phyloP scores from a whole-genome alignment of 2,797 vertebrate species.

The Pseudocheirus occidentalis region DNA sequence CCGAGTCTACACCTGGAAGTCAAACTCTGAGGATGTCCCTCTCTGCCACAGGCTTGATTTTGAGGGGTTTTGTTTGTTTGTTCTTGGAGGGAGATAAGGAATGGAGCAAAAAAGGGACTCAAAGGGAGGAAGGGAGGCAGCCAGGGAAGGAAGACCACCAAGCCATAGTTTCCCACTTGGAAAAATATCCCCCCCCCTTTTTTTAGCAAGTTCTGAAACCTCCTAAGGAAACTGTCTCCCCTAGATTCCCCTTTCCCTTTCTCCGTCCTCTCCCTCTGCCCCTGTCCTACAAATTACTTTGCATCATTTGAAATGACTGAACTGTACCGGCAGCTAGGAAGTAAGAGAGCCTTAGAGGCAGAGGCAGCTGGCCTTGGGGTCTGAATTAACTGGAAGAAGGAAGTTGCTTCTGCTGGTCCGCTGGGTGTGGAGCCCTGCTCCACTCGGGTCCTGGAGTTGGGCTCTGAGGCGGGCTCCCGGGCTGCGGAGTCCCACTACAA shows the following conservation, averaged over 20 bases:
- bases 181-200: neutral
- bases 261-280: neutral
- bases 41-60: neutral
- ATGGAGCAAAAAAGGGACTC: neutral
- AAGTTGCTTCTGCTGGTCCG: neutral
- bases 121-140: too few species aligned
- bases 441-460: neutral
- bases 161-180: neutral
- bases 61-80: neutral
- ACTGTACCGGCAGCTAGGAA: neutral
- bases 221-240: neutral
- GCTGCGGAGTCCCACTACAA: neutral
- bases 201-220: neutral
- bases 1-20: neutral
- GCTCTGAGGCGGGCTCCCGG: neutral
- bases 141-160: neutral
- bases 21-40: neutral
- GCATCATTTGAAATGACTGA: too few species aligned
- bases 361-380: neutral
- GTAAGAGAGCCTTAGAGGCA: neutral
- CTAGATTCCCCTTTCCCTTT: neutral
- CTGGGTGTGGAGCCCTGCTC: neutral
- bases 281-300: too few species aligned
- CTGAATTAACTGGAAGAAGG: neutral
- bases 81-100: too few species aligned